Evolutionary conservation across 2,888 invertebrate species (phyloP), one percentile per base, ranked within the genome.

Genomic region (Fabriciana adippe): DNA sequence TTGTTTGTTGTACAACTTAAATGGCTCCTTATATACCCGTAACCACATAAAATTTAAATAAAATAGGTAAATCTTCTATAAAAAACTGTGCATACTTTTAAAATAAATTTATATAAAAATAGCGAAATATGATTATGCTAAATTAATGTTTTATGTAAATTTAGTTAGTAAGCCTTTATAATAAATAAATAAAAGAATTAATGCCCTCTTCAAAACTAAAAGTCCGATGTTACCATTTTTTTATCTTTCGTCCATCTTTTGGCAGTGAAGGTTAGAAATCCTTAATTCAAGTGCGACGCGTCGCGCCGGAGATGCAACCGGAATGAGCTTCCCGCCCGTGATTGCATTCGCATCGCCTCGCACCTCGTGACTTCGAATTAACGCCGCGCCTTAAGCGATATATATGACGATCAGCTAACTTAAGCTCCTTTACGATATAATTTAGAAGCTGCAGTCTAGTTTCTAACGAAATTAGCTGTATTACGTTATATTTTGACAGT

Each of bases 281-380:
- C 87, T 86, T 89, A 90, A 91, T 91, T 90, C 86, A 85, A 82
- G 83, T 81, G 82, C 82, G 78, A 78, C 77, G 74, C 76, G 73
- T 66, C 76, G 75, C 73, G 61, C 86, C 90, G 90, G 89, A 90
- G 90, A 90, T 90, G 92, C 88, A 87, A 78, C 75, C 81, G 85
- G 86, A 83, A 87, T 86, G 87, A 88, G 87, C 84, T 90, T 91
- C 90, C 90, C 88, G 86, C 82, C 84, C 68, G 87, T 89, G 90
- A 92, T 92, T 92, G 88, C 89, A 83, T 87, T 89, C 87, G 84
- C 84, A 79, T 82, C 80, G 81, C 78, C 47, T 65, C 47, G 66
- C 66, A 55, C 81, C 82, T 77, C 85, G 83, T 83, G 84, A 83
- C 85, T 84, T 73, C 79, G 82, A 87, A 88, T 89, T 86, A 88